Evolutionary conservation across 2,113 vertebrate genomes (phyloP), one percentile per base, ranked within the genome.

Genomic region (Rousettus leschenaultii): DNA sequence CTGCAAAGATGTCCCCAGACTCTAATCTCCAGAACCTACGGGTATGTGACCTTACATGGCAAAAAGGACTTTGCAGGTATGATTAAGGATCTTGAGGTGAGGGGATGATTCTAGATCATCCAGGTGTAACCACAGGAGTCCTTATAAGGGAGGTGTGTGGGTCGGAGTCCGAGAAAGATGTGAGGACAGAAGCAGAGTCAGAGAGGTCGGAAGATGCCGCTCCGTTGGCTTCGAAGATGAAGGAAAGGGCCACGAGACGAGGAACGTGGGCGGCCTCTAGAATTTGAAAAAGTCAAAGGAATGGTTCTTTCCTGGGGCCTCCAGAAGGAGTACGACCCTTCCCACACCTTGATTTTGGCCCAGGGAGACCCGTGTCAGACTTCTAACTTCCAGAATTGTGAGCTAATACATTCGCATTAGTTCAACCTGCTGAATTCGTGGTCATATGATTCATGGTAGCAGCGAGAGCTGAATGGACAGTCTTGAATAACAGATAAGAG

Each of bases 391-490:
- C 40, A 19, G 40, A 40, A n/a, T 24, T 0, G 1, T 9, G 68
- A 14, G 28, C 0, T 0, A 3, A 10, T 14, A 10, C 0, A 0
- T 45, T 0, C 12, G 91, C 0, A 2, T n/a, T 35, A 6, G 45
- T 24, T 10, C 1, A 13, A 48, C 35, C 33, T 30, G 45, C 18
- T 24, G 0, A 5, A 40, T 22, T 3, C 14, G 71, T 66, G 66
- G 66, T 28, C 22, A 0, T 14, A 4, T 0, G 6, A 30, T 63
- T 16, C 1, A 21, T 0, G 4, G 38, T 26, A 24, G 70, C 45
- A 3, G 3, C 0, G 2, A 53, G 24, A 38, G 35, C 35, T 0
- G 1, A 1, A 11, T 0, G n/a, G 40, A 11, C 3, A 12, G 16
- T 22, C 38, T 57, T 6, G 57, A 21, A 38, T 40, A 26, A 43